Conservation (phyloP, 2,113 vertebrate genomes). For the Passer domesticus region DNA sequence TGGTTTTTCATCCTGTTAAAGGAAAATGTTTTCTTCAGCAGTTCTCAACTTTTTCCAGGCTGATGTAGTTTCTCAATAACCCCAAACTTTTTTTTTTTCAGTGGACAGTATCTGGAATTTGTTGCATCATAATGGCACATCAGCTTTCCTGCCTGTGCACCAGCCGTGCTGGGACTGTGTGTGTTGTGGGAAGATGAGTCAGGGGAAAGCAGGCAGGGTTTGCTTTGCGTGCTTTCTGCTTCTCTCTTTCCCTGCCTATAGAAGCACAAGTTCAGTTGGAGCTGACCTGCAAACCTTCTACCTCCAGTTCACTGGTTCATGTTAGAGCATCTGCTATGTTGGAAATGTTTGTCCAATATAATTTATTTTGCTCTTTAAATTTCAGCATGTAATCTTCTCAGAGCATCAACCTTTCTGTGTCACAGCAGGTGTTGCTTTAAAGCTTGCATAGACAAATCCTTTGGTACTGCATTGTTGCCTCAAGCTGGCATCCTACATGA, state of each 20-base stretch:
- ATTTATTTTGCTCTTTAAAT: neutral
- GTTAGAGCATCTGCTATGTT: accelerated
- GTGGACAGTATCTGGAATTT: neutral
- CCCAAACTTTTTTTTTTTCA: neutral
- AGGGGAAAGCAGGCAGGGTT: neutral
- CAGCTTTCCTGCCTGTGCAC: neutral
- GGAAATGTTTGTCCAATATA: neutral
- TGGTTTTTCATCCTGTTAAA: neutral
- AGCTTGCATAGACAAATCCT: neutral
- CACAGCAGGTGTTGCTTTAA: neutral
- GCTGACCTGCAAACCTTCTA: neutral
- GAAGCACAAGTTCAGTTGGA: neutral
- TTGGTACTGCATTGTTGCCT: neutral
- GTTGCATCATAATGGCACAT: neutral
- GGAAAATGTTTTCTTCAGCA: neutral
- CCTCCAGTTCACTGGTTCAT: neutral
- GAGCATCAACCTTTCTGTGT: neutral
- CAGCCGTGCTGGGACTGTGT: accelerated
- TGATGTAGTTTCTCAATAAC: neutral
- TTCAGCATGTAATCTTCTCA: neutral
- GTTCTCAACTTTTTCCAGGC: neutral
- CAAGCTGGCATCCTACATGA: neutral
- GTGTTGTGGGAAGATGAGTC: neutral
- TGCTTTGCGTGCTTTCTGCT: neutral
- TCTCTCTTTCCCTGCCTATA: neutral